Base-by-base conservation (phyloP, 2,888 invertebrate species). In the Anorthoa munda region DNA sequence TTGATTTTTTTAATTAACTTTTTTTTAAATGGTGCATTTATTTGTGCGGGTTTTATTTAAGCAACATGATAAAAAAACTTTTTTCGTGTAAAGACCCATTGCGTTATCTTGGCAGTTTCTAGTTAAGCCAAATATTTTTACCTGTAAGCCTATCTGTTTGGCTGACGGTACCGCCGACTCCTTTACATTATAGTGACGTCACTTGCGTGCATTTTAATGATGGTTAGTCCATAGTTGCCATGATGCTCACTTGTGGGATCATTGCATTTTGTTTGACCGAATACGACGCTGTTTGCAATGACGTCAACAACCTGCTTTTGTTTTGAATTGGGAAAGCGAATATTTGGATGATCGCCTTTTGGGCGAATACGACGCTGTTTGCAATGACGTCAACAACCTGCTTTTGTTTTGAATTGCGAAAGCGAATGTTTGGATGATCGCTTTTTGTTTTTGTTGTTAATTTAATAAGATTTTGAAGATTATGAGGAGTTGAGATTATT, bases 161-260 rank as follows among this genome's bases (percentile, higher is more conserved):
- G 4, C 45, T 67, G 53, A 3, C 46, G 69, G 67, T 74, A 70
- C 72, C 66, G 75, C 83, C 61, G 79, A 81, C 76, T 78, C 79
- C 72, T 70, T 81, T 86, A 82, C 72, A 82, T 83, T 85, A 83
- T 79, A 71, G 66, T 81, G 84, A 84, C 73, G 76, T 75, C 72
- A 81, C 73, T 77, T 83, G 81, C 83, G 77, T 79, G 80, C 80
- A 84, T 81, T 83, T 79, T 80, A 83, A 87, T 77, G 81, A 77
- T 64, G 60, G 76, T 55, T 74, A 79, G 79, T 81, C 82, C 72
- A 82, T 85, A 72, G 75, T 82, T 80, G 77, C 72, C 50, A 66
- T 56, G 51, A 79, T 70, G 67, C 72, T 81, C 70, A 71, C 50
- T 77, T 60, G 65, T 51, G 17, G 51, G 56, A 73, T 79, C 83